These are phyloP conservation scores for Donacobius atricapilla DNA, from an alignment of 2,113 vertebrate genomes.

Conservation along the genomic window DNA sequence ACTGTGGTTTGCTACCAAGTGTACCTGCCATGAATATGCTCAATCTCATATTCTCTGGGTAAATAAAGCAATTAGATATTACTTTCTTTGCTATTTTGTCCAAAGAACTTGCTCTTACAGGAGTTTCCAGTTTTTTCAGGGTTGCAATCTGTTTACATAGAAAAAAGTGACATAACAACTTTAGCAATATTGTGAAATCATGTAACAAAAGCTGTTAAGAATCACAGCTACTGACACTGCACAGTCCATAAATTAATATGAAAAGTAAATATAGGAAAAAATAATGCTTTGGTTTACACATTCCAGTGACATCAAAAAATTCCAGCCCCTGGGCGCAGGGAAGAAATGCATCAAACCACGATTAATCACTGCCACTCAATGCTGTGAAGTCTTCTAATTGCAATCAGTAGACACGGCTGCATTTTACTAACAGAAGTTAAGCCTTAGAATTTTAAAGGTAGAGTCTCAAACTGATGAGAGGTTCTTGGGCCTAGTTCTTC, in stretches of 20 bases:
- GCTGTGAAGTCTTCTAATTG: not conserved
- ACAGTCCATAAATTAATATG: not conserved
- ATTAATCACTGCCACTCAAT: not conserved
- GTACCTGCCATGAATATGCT: not conserved
- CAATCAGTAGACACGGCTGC: not conserved
- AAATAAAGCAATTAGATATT: not conserved
- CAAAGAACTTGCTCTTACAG: not conserved
- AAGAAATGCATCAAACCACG: not conserved
- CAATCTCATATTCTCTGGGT: not conserved
- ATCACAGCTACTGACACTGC: not conserved
- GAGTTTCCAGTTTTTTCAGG: not conserved
- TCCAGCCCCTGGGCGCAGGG: not conserved
- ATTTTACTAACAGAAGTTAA: not conserved
- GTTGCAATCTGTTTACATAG: not conserved
- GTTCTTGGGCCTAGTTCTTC: not conserved
- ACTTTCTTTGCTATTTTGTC: not conserved
- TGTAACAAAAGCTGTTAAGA: not conserved
- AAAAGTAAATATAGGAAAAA: not conserved
- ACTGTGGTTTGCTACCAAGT: not conserved
- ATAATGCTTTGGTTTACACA: not conserved
- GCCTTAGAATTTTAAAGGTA: not conserved
- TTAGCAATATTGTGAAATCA: not conserved
- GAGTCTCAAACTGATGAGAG: not conserved
- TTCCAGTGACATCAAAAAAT: not conserved
- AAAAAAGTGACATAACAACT: not conserved